A percentile compares a stretch with the other conserved stretches of the same genome.
Conservation (phyloP, 1,140 invertebrate species). For the Xylocopa sonorina region DNA sequence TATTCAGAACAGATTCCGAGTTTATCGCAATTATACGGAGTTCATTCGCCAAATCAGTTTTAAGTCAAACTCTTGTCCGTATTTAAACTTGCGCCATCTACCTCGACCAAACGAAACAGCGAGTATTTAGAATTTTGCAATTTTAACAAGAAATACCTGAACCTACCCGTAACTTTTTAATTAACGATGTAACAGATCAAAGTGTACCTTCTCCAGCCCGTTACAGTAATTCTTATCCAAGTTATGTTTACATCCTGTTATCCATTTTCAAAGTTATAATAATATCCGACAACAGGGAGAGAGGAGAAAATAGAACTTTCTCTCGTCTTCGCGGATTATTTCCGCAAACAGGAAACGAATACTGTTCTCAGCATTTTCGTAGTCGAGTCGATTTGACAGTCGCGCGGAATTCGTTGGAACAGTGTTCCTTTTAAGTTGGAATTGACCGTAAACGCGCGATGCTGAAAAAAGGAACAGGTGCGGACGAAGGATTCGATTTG, state of each 20-base stretch:
- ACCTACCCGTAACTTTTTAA: no score
- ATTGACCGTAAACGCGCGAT: conserved; percentile 25
- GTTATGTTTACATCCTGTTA: background rate
- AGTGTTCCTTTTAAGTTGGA: conserved; percentile 15
- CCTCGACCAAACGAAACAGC: no score
- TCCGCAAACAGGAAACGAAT: background rate
- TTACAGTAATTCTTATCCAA: background rate
- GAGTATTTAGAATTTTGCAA: no score
- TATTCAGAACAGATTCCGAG: no score
- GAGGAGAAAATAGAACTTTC: background rate
- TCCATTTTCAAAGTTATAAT: background rate
- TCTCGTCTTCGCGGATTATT: background rate
- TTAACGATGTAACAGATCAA: no score
- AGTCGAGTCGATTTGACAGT: background rate
- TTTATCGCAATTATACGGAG: no score
- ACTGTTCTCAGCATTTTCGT: background rate
- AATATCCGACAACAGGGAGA: background rate
- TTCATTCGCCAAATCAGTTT: no score
- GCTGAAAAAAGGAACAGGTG: conserved; percentile 32
- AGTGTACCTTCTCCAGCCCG: background rate
- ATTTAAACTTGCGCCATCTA: no score
- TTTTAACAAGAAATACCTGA: no score
- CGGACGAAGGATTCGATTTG: conserved; percentile 41
- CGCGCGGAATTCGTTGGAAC: background rate
- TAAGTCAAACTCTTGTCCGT: no score